phyloP scores from a whole-genome alignment of 2,797 vertebrate genomes.

The Siniperca scherzeri region DNA sequence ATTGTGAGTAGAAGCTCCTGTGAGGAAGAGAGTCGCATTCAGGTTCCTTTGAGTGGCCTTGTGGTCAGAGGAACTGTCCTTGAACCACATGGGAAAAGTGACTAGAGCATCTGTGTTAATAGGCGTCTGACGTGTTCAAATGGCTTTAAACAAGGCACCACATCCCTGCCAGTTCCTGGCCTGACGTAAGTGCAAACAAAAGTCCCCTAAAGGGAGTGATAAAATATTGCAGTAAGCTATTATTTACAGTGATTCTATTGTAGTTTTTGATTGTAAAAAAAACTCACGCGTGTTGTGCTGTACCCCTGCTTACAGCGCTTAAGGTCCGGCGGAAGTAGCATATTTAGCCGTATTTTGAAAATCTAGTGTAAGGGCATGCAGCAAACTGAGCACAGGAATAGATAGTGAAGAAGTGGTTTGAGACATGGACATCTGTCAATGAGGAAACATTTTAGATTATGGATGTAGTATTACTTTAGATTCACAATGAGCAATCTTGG shows the following conservation, averaged over 20 bases:
- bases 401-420: background rate
- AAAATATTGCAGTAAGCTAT: slow-evolving; percentile 31
- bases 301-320: background rate
- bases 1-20: slow-evolving; percentile 45
- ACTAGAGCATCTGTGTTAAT: slow-evolving; percentile 22
- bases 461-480: background rate
- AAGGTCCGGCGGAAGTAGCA: slow-evolving; percentile 13
- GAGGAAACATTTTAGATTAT: background rate
- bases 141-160: slow-evolving; percentile 42
- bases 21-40: slow-evolving; percentile 50
- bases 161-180: slow-evolving; percentile 45
- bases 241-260: slow-evolving; percentile 34
- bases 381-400: background rate
- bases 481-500: background rate
- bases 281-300: slow-evolving; percentile 9
- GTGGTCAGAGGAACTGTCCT: slow-evolving; percentile 40
- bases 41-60: slow-evolving; percentile 53
- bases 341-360: background rate
- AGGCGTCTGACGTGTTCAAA: slow-evolving; percentile 28
- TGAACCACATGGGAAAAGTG: slow-evolving; percentile 35
- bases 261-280: slow-evolving; percentile 24
- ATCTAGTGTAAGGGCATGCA: background rate
- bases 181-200: slow-evolving; percentile 30
- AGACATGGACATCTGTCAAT: background rate
- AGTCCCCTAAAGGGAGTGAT: slow-evolving; percentile 38